Base-by-base conservation (phyloP, 2,888 invertebrate species). In the Lycocerus yunnanus region DNA sequence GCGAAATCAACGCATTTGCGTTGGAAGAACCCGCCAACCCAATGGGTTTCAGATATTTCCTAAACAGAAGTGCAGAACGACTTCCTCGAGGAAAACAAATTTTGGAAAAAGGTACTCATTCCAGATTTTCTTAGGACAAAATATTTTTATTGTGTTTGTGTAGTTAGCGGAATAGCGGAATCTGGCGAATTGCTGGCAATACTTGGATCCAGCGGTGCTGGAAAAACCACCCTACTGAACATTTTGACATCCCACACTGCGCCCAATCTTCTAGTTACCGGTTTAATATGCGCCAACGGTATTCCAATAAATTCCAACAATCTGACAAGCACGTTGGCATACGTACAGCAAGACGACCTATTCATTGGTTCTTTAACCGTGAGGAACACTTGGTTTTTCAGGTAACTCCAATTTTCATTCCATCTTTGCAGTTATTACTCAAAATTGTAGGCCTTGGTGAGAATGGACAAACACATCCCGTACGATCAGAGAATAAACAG, bases 211-310 rank as follows among this genome's bases (percentile, higher is more conserved):
- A 95, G 94, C 21, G 98, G 98, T 0, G 96, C 97, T 0, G 98
- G 98, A 2, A 98, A 98, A 88, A 97, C 98, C 0, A 98, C 97
- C 0, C 90, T 98, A 3, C 88, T 98, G 73, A 98, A 98, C 86
- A 92, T 96, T 0, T 86, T 98, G 77, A 97, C 96, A 8, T 95
- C 94, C 85, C 91, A 95, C 15, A 93, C 94, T n/a, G 89, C 91
- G 0, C 88, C 90, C 21, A 92, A 92, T 3, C 90, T 95, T 1
- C 90, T 91, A 15, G 90, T 94, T 60, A 88, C 88, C n/a, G 91
- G 91, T 10, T 84, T 86, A 20, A 85, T 90, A 79, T 89, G 89
- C 68, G 87, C 95, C 14, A 97, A 97, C 83, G 97, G 96, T 0
- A 90, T 91, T 81, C 92, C 92, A 3, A 92, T 95, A 1, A 91